These are phyloP conservation scores for Alitta virens DNA, from an alignment of 2,888 invertebrate species.

Conservation along the genomic window DNA sequence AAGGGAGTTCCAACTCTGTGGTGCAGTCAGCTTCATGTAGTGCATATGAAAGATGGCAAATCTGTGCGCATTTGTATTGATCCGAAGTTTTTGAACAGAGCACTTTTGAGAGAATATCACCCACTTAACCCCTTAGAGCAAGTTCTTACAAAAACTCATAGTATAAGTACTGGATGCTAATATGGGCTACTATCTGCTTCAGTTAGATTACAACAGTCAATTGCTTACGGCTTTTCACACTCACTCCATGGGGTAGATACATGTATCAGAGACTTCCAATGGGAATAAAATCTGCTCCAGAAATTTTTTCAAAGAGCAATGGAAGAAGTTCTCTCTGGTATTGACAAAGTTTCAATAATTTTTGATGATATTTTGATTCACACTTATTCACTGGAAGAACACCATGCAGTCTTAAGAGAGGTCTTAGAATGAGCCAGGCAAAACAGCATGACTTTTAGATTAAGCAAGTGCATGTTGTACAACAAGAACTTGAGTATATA, in stretches of 20 bases:
- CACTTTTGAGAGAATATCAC: neutral
- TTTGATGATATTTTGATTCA: constrained; percentile 10
- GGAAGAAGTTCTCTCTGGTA: neutral
- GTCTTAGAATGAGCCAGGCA: neutral
- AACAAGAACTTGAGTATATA: neutral
- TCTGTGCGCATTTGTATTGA: neutral
- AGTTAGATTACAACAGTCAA: neutral
- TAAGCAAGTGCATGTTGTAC: neutral
- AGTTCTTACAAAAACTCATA: neutral
- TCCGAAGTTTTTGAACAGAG: constrained; percentile 1
- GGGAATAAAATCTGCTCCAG: constrained; percentile 11
- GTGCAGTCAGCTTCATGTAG: constrained; percentile 2
- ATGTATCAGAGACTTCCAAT: constrained; percentile 6
- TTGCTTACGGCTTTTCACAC: constrained; percentile 8
- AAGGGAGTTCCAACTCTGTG: neutral
- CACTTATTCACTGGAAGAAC: neutral
- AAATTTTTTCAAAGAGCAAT: constrained; percentile 15
- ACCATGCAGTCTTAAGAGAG: neutral
- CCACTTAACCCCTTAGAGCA: neutral
- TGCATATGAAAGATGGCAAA: neutral
- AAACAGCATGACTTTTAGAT: constrained; percentile 4
- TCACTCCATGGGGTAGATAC: constrained; percentile 10
- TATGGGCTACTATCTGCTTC: constrained; percentile 9
- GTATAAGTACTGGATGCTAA: constrained; percentile 1
- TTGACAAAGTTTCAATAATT: neutral